These are phyloP conservation scores for Protobothrops mucrosquamatus DNA, from an alignment of 2,113 vertebrate species.

Conservation along the genomic window DNA sequence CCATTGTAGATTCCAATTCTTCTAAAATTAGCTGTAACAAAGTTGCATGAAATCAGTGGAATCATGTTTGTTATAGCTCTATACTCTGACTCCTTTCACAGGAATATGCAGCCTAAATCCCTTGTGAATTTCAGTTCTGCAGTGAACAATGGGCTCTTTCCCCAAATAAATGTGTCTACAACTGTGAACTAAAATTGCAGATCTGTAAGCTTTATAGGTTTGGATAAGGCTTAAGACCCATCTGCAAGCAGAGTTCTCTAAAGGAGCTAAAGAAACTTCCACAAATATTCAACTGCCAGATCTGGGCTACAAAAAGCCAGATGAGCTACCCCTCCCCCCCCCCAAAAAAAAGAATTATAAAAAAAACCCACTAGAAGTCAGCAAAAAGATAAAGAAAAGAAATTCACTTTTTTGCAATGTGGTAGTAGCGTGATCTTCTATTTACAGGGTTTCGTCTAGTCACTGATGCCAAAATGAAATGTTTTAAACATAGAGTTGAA, in stretches of 20 bases:
- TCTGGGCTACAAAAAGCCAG: background rate
- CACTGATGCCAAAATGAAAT: background rate
- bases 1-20: background rate
- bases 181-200: background rate
- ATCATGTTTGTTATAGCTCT: background rate
- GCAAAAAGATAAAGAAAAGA: background rate
- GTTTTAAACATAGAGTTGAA: background rate
- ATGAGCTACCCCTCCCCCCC: too few species aligned
- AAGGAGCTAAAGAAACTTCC: background rate
- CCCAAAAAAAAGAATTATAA: background rate
- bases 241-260: background rate
- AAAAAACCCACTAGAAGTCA: background rate
- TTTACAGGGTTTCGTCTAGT: background rate
- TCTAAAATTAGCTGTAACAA: background rate
- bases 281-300: too few species aligned
- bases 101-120: background rate
- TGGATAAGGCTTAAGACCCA: too few species aligned
- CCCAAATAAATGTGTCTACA: background rate
- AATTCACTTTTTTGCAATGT: background rate
- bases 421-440: background rate
- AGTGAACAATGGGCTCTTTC: background rate
- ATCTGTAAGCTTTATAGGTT: background rate
- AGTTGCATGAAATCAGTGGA: background rate
- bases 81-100: background rate
- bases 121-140: background rate